Conservation (phyloP, 92 coral and sea anemone genomes). For the Micromussa lordhowensis region DNA sequence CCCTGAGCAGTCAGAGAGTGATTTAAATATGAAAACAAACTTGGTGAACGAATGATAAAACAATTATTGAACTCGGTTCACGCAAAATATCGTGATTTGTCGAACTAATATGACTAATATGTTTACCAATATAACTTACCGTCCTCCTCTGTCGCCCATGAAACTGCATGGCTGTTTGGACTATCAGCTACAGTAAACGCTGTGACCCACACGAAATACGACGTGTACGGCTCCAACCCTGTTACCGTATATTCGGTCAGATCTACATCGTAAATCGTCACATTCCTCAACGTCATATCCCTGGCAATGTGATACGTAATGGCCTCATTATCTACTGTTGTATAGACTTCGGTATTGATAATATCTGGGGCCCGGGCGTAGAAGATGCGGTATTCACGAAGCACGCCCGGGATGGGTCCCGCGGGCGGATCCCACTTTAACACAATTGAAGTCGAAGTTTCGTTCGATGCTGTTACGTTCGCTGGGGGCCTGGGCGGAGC, state of each 20-base stretch:
- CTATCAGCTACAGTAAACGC: constrained; percentile 8
- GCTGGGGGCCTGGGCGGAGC: constrained; percentile 10
- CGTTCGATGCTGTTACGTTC: neutral
- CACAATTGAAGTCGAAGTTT: neutral
- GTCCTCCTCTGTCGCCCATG: neutral
- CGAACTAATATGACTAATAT: no score
- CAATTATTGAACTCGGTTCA: no score
- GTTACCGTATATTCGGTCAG: neutral
- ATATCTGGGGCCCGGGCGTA: neutral
- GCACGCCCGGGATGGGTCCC: neutral
- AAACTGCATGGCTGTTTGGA: constrained; percentile 14
- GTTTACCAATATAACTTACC: neutral
- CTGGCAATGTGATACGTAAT: neutral
- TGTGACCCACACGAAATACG: constrained; percentile 16
- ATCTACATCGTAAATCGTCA: neutral
- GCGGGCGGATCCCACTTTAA: neutral
- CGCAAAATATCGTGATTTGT: no score
- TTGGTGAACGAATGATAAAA: no score
- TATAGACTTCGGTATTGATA: neutral
- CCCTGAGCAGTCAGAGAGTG: no score
- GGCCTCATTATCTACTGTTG: neutral
- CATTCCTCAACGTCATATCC: neutral
- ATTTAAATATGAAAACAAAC: no score
- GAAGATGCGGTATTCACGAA: constrained; percentile 1
- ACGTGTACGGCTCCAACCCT: neutral